A percentile compares a stretch with the other conserved stretches of the same genome.
Conservation (phyloP, 2,888 invertebrate species). For the Muschampia plurimacula region DNA sequence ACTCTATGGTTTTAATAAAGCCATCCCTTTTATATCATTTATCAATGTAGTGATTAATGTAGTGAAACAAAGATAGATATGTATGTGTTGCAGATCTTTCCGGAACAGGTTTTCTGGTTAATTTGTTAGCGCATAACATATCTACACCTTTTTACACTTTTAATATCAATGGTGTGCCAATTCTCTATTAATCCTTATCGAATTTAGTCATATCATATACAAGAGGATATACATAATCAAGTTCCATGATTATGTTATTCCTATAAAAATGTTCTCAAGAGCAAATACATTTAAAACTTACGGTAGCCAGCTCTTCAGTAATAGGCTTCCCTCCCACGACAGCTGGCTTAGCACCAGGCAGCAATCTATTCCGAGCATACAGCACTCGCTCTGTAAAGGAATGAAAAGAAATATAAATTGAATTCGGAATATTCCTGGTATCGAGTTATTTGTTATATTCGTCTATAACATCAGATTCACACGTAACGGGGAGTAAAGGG, state of each 20-base stretch:
- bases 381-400: conserved; percentile 85
- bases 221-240: neutral
- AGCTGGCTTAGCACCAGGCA: conserved; percentile 79
- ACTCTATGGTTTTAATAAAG: too few relatives aligned
- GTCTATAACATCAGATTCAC: neutral
- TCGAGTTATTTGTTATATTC: conserved; percentile 3
- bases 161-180: too few relatives aligned
- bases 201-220: neutral
- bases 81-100: too few relatives aligned
- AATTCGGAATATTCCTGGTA: conserved; percentile 20
- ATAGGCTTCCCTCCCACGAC: conserved; percentile 88
- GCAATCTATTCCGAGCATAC: conserved; percentile 85
- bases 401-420: conserved; percentile 46
- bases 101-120: too few relatives aligned
- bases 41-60: too few relatives aligned
- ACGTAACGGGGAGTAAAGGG: neutral
- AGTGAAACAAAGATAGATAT: too few relatives aligned
- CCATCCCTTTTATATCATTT: too few relatives aligned
- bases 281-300: conserved; percentile 64
- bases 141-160: too few relatives aligned
- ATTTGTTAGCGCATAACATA: too few relatives aligned
- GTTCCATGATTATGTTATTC: neutral
- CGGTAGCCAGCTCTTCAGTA: conserved; percentile 87
- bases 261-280: neutral
- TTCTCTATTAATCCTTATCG: too few relatives aligned